A percentile compares a stretch with the other conserved stretches of the same genome.
phyloP scores from a whole-genome alignment of 1,140 invertebrate genomes.

The Leptinotarsa defecta region DNA sequence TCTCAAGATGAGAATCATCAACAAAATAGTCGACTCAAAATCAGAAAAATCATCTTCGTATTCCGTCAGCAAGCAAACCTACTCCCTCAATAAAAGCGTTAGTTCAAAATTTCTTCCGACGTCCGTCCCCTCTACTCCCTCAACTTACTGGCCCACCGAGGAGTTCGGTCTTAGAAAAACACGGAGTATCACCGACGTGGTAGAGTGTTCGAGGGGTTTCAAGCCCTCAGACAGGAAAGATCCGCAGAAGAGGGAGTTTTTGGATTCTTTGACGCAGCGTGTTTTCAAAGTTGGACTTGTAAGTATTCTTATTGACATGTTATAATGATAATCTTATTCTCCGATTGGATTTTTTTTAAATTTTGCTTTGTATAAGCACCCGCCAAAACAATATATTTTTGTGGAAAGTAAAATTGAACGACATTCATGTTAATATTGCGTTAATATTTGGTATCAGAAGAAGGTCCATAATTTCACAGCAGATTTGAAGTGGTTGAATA shows the following conservation, averaged over 20 bases:
- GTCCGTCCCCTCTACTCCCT: slow-evolving; percentile 38
- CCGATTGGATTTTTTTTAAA: too few relatives aligned
- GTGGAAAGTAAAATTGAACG: too few relatives aligned
- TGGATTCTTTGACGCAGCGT: slow-evolving; percentile 76
- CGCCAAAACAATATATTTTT: too few relatives aligned
- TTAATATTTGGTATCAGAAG: too few relatives aligned
- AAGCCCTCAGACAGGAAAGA: slow-evolving; percentile 84
- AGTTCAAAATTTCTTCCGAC: slow-evolving; percentile 39
- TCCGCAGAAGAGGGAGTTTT: slow-evolving; percentile 76
- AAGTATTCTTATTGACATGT: slow-evolving; percentile 53
- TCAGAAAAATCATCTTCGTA: slow-evolving; percentile 35
- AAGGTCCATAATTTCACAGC: too few relatives aligned
- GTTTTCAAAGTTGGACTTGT: slow-evolving; percentile 80
- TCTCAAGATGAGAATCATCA: slow-evolving; percentile 39
- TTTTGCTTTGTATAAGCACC: too few relatives aligned
- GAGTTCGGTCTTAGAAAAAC: slow-evolving; percentile 45
- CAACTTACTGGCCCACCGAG: slow-evolving; percentile 29
- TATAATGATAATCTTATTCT: too few relatives aligned
- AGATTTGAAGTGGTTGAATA: too few relatives aligned
- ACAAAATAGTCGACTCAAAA: slow-evolving; percentile 46
- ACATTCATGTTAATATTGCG: too few relatives aligned
- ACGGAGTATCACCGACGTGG: slow-evolving; percentile 44
- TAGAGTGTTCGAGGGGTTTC: slow-evolving; percentile 69
- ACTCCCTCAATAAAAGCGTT: slow-evolving; percentile 39
- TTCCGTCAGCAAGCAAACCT: slow-evolving; percentile 41